These are phyloP conservation scores for Rhopalosiphum maidis DNA, from an alignment of 1,140 invertebrate species.

Conservation along the genomic window DNA sequence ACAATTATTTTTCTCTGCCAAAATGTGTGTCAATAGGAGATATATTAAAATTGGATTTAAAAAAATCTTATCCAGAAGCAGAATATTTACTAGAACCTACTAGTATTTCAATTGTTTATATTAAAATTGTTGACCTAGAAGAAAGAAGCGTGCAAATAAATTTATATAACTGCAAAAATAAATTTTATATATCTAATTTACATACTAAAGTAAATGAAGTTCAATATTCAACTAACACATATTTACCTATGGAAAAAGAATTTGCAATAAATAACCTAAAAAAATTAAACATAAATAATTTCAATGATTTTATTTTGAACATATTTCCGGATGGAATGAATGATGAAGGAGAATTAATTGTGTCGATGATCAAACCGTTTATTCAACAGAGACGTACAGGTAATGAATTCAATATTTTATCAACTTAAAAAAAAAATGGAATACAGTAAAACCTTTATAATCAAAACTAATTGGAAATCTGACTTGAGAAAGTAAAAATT, in stretches of 20 bases:
- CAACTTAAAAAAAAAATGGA: background rate
- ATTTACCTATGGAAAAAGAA: constrained; percentile 38
- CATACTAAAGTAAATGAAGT: constrained; percentile 36
- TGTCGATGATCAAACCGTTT: constrained; percentile 41
- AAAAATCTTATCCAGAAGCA: background rate
- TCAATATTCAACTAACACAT: constrained; percentile 6
- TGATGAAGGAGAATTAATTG: background rate
- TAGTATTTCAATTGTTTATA: background rate
- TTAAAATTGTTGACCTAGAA: background rate
- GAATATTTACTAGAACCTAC: constrained; percentile 23
- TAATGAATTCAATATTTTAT: background rate
- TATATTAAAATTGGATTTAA: constrained; percentile 36
- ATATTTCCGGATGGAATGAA: constrained; percentile 37
- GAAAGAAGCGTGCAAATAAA: background rate
- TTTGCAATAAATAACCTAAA: background rate
- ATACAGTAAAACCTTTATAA: background rate
- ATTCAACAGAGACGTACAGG: background rate
- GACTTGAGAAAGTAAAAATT: background rate
- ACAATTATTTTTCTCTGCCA: constrained; percentile 39
- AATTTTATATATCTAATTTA: constrained; percentile 33
- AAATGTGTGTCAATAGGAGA: constrained; percentile 38
- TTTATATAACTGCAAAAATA: constrained; percentile 49
- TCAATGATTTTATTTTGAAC: constrained; percentile 36
- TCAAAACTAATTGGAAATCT: background rate
- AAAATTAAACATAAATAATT: constrained; percentile 19